Base-by-base conservation (phyloP, 2,797 vertebrate genomes). In the Coccyzus lansbergi region DNA sequence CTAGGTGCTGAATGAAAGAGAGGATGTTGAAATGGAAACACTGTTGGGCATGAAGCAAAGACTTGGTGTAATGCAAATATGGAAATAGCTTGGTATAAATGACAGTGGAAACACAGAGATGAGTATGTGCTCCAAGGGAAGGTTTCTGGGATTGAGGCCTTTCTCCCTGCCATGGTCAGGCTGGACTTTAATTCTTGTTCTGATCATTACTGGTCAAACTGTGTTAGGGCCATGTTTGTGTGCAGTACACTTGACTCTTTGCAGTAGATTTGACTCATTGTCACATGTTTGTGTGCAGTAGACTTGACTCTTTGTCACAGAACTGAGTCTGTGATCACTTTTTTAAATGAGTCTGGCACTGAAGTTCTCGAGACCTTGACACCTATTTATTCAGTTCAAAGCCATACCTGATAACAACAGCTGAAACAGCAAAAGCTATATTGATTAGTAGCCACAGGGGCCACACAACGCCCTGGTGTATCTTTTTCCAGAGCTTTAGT, bases 401-500 rank as follows among this genome's bases (percentile, higher is more conserved):
- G n/a, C 40, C 6, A 3, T 65, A 52, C 13, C 1, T 2, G 59
- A 40, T 55, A 92, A 56, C 28, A 85, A 44, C 7, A 40, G 46
- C 44, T 74, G 72, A 60, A 83, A 34, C 19, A 78, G 29, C 33
- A 83, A 67, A 77, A n/a, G 6, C 20, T 56, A 0, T 40, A 64
- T 29, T 70, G 68, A 59, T 74, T 56, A 74, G 52, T 13, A 16
- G 49, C 31, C 52, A n/a, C 26, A 29, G 74, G 22, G 38, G 62
- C 19, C 36, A 46, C 10, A 33, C 0, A 0, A 25, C 18, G 68
- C 11, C 40, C 29, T 44, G 4, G 15, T 56, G 18, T 48, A 29
- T 56, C 21, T 70, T 77, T 77, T 86, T n/a, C 55, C 59, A 52
- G 46, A 81, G 6, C 42, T 93, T 86, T 52, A 76, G 38, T 62